These are phyloP conservation scores for Urocynchramus pylzowi DNA, from an alignment of 2,113 vertebrate species.

Conservation along the genomic window DNA sequence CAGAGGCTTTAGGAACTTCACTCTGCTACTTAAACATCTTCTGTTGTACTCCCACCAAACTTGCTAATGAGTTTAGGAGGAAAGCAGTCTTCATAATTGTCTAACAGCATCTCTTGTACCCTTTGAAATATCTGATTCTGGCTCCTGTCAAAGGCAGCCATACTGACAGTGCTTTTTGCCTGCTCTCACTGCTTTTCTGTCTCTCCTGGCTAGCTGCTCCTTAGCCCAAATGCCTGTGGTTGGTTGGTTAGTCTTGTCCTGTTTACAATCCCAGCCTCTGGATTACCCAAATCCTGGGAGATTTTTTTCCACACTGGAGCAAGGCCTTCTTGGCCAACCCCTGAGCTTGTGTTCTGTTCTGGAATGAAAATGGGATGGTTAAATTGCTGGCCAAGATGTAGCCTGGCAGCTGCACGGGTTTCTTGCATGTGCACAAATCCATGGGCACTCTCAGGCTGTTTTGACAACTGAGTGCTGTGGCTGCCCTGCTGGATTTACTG, in stretches of 20 bases:
- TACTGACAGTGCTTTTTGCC: background rate
- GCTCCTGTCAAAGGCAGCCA: background rate
- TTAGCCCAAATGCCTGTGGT: constrained; percentile 26
- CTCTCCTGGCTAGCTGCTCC: background rate
- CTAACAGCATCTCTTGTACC: background rate
- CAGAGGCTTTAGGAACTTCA: background rate
- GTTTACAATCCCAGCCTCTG: background rate
- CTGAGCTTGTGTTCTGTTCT: background rate
- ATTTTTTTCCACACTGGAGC: background rate
- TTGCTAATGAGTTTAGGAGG: background rate
- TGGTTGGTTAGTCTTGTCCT: constrained; percentile 3
- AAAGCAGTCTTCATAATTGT: background rate
- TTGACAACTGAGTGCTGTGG: background rate
- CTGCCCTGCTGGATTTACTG: background rate
- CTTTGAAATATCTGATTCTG: background rate
- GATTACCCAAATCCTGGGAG: background rate
- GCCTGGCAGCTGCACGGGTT: background rate
- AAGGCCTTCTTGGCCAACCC: background rate
- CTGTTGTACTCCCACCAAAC: background rate
- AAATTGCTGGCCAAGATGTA: background rate
- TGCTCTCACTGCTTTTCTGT: background rate
- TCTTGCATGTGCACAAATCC: background rate
- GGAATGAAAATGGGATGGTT: background rate
- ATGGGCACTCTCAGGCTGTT: background rate
- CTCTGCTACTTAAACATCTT: background rate